Evolutionary conservation across 2,888 invertebrate genomes (phyloP), one percentile per base, ranked within the genome.

Genomic region (Sminthurides aquaticus): DNA sequence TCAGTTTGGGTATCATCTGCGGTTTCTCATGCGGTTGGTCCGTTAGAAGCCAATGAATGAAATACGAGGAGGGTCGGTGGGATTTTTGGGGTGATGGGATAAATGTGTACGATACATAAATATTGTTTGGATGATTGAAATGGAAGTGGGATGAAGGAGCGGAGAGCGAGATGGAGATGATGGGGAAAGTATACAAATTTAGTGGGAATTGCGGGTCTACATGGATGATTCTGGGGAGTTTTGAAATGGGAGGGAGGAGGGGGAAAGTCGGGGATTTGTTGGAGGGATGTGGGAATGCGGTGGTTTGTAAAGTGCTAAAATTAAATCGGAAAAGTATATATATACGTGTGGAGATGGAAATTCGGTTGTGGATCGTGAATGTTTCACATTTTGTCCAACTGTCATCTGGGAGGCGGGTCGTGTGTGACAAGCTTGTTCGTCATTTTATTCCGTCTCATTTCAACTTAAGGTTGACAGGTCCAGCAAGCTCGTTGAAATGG

Each of bases 401-500:
- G 73, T 73, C 71, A 73, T 70, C 68, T 71, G 70, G 64, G 60
- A 67, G 66, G 69, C 69, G 70, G 67, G 70, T 67, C 57, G 65
- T 66, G 60, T 65, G 28, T 64, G 62, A 66, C 66, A 66, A 61
- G 54, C 24, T 60, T 65, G 58, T 62, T 34, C 58, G 54, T 60
- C 62, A 26, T 62, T 62, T 62, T 54, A 61, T 60, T 59, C 48
- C 60, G 24, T 56, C 62, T 62, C 62, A 62, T 56, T 62, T 43
- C 62, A 67, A 70, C 43, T 67, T 66, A 49, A 65, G 64, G 69
- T 66, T 72, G 72, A 72, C 71, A 72, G 71, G 64, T 67, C 60
- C 64, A 71, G 69, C 70, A 71, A 72, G 70, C 67, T 67, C 64
- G 71, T 71, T 70, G 71, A 73, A 70, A 69, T 71, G 62, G 60